A percentile compares a stretch with the other conserved stretches of the same genome.
phyloP scores from a whole-genome alignment of 2,888 invertebrate species.

The Onthophagus sagittarius region DNA sequence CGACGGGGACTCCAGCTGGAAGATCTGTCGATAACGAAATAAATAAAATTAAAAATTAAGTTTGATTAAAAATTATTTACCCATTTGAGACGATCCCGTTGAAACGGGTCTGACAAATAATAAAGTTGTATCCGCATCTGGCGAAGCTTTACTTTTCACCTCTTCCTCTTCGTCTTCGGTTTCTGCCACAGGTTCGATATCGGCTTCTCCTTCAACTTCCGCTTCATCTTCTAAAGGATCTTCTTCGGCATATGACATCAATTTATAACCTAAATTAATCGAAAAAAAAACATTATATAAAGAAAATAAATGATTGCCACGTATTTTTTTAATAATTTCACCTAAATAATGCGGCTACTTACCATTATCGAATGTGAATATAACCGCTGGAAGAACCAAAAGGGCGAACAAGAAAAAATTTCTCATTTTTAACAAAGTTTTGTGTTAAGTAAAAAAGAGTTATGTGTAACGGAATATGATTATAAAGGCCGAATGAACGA shows the following conservation, averaged over 20 bases:
- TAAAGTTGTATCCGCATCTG: slow-evolving; percentile 87
- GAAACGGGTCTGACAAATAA: slow-evolving; percentile 79
- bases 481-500: slow-evolving; percentile 12
- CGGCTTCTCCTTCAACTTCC: slow-evolving; percentile 64
- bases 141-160: slow-evolving; percentile 70
- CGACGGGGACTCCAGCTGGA: slow-evolving; percentile 87
- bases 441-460: not conserved
- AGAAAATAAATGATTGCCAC: slow-evolving; percentile 45
- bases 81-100: slow-evolving; percentile 61
- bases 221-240: slow-evolving; percentile 69
- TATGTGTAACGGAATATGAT: slow-evolving; percentile 4
- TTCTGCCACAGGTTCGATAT: slow-evolving; percentile 59
- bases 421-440: slow-evolving; percentile 55
- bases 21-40: slow-evolving; percentile 60
- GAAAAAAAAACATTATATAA: slow-evolving; percentile 10
- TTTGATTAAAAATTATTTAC: slow-evolving; percentile 49
- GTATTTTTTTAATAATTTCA: slow-evolving; percentile 37
- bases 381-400: slow-evolving; percentile 66
- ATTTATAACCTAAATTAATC: slow-evolving; percentile 48
- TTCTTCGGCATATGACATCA: slow-evolving; percentile 60
- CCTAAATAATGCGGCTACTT: slow-evolving; percentile 49
- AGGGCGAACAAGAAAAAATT: slow-evolving; percentile 61
- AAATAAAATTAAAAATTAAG: not conserved
- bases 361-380: slow-evolving; percentile 70
- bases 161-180: slow-evolving; percentile 62